Evolutionary conservation across 2,797 vertebrate genomes (phyloP), one percentile per base, ranked within the genome.

Genomic region (Pantherophis alleghaniensis): DNA sequence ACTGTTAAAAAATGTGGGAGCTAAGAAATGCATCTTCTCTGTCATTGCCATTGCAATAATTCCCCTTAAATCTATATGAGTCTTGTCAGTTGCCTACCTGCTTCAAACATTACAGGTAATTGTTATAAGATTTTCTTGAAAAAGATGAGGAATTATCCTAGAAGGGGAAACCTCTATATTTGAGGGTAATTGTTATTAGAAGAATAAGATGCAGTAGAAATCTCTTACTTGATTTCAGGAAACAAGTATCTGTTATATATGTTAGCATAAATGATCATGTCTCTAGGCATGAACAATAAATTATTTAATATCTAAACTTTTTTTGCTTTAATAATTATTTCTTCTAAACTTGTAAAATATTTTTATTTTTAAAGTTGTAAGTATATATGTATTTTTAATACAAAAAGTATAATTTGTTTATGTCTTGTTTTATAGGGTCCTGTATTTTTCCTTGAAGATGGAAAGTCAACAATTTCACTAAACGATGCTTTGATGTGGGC

Each of bases 401-500:
- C 74, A 47, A 83, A 83, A 24, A 24, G 37, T 22, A 47, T 83
- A 83, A 83, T 83, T 83, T 24, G 37, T 47, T 47, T 83, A 83
- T 83, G 42, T 83, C 10, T 55, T 94, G 18, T 74, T 79, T 26
- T 90, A 3, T 96, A 99, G 99, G 99, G 99, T 86, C 98, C 99
- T 0, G 98, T 99, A 86, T 99, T 98, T 97, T 97, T 99, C 94
- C 98, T 99, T 87, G 99, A 99, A 97, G 99, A 99, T 22, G 98
- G 98, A 60, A 99, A 99, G 96, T 99, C 99, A 1, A 97, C 98
- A 1, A 97, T 99, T 97, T 99, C 99, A 11, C 97, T 99, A 90
- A 99, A 99, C 9, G 99, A 99, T 88, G 99, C 99, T 89, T 96
- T 99, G 93, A 99, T 99, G 99, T 99, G 99, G 99, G 99, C 99